Evolutionary conservation across 2,113 vertebrate species (phyloP), one percentile per base, ranked within the genome.

Genomic region (Apeltes quadracus): DNA sequence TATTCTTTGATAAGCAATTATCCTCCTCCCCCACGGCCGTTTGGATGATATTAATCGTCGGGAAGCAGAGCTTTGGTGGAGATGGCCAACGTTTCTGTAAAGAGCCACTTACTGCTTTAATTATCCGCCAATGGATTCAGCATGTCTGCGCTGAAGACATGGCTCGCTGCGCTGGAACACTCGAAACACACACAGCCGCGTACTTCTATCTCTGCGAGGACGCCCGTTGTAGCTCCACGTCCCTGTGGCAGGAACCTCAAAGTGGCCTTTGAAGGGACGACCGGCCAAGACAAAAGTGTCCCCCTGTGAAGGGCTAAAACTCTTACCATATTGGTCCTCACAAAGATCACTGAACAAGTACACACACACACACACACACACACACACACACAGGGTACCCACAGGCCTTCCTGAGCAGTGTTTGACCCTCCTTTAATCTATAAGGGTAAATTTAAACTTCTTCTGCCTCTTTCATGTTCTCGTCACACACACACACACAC

Each of bases 101-200:
- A 77, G 78, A 75, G 58, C 29, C 84, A 84, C 80, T 87, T 83
- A 90, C 82, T 87, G 80, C 72, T 90, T 92, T 90, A 91, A 91
- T 91, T 92, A 89, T 67, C 78, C 66, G 12, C 87, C 79, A 87
- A 84, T 88, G 71, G 81, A 87, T 89, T 89, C 76, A 73, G 64
- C 83, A 90, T 91, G 90, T 76, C 75, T 75, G 68, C 71, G 79
- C 77, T 69, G 78, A 83, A 83, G 72, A 57, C 57, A 67, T 69
- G 54, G 36, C 69, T 73, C 34, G 61, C 61, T 78, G 61, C 1
- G 27, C 50, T 63, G 65, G 73, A 64, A 74, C 56, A 8, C 50
- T 61, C 36, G n/a, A 16, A 11, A 12, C 62, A 63, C 39, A 29
- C 36, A 36, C 38, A 29, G 43, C 58, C 61, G 61, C 46, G 46